Evolutionary conservation across 53 echinoderm and acorn worm species (phyloP).

Genomic region (Stichopus horrens): DNA sequence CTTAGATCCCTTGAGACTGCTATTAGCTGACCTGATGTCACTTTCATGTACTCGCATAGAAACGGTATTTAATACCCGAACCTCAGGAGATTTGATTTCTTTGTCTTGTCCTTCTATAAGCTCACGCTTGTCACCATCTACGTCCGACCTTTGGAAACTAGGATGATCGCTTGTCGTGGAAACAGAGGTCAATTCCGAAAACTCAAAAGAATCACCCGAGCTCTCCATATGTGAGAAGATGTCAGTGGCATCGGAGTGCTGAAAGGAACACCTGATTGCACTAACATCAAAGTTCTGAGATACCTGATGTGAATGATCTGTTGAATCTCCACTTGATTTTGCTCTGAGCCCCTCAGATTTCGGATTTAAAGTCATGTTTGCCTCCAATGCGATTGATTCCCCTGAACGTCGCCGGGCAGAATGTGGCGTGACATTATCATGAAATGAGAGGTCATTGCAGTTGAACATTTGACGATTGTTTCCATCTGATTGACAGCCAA

Average conservation of each 20-base stretch:
- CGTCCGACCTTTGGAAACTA: background rate
- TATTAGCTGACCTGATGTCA: background rate
- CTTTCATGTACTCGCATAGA: background rate
- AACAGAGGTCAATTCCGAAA: background rate
- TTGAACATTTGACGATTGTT: background rate
- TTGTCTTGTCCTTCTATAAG: background rate
- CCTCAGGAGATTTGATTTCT: background rate
- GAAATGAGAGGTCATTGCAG: background rate
- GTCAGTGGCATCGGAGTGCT: background rate
- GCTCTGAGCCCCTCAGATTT: background rate
- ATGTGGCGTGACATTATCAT: too few species aligned
- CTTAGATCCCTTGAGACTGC: background rate
- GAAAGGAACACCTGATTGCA: background rate
- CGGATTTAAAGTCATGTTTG: background rate
- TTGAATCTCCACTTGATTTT: background rate
- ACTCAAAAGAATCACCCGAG: background rate
- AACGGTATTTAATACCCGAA: background rate
- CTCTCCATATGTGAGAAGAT: background rate
- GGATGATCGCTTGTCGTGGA: background rate
- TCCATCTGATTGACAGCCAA: background rate
- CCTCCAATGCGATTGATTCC: background rate
- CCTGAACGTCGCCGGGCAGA: too few species aligned
- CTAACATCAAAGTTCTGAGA: background rate
- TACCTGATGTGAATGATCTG: background rate
- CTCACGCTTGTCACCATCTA: background rate